Evolutionary conservation across 2,888 invertebrate species (phyloP).

Genomic region (Sinopyrophorus schimmeli): DNA sequence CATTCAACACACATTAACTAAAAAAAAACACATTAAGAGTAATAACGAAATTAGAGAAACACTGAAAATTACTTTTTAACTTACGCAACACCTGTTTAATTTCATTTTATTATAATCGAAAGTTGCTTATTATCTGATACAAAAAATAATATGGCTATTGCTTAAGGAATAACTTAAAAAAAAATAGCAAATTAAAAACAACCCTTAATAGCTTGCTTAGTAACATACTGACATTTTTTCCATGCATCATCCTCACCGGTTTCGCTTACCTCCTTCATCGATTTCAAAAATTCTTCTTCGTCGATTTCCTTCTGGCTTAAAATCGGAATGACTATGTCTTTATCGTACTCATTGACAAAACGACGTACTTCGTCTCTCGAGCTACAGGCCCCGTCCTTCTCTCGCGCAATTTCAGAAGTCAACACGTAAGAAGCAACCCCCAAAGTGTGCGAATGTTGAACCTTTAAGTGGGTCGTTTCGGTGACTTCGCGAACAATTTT

Average conservation of each 20-base stretch:
- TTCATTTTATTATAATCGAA: no score
- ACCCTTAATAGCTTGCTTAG: conserved; percentile 63
- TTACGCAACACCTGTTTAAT: no score
- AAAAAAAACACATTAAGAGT: no score
- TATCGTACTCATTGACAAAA: conserved; percentile 12
- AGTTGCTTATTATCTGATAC: no score
- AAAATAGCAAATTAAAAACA: conserved; percentile 54
- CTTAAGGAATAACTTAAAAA: no score
- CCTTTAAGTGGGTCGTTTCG: conserved; percentile 57
- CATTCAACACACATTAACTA: conserved; percentile 11
- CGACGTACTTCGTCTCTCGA: conserved; percentile 33
- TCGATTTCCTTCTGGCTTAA: conserved; percentile 37
- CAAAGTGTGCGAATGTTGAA: conserved; percentile 58
- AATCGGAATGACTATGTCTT: conserved; percentile 19
- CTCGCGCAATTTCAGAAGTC: conserved; percentile 57
- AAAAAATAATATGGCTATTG: no score
- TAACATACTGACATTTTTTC: conserved; percentile 59
- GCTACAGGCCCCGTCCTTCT: conserved; percentile 44
- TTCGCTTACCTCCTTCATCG: conserved; percentile 58
- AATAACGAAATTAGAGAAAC: background rate
- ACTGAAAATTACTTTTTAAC: background rate
- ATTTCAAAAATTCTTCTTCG: conserved; percentile 51
- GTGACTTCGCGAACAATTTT: conserved; percentile 59
- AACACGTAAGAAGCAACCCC: conserved; percentile 61
- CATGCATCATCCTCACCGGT: conserved; percentile 53